Percentiles rank a stretch among this genome's conserved stretches.
These are phyloP conservation scores for Ips typographus DNA, from an alignment of 1,140 invertebrate species.

Conservation along the genomic window DNA sequence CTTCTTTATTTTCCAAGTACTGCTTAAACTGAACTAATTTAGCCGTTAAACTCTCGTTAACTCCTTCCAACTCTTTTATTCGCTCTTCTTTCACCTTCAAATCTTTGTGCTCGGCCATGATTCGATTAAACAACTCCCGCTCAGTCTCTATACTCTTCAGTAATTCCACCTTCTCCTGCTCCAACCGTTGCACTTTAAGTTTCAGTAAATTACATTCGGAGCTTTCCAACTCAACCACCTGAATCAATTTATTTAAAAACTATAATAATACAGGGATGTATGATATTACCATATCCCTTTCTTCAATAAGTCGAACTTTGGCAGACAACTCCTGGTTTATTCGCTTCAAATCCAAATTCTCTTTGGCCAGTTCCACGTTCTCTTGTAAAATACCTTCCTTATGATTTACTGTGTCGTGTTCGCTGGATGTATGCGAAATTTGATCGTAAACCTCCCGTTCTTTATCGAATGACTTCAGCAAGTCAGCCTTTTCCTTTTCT, in stretches of 20 bases:
- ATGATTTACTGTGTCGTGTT: conserved; percentile 15
- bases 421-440: conserved; percentile 24
- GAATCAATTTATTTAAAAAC: conserved; percentile 3
- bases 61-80: conserved; percentile 53
- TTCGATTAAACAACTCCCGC: conserved; percentile 35
- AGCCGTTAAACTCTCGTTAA: conserved; percentile 48
- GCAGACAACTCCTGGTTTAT: conserved; percentile 16
- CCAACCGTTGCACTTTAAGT: conserved; percentile 40
- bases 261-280: background rate
- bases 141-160: conserved; percentile 33
- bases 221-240: conserved; percentile 47
- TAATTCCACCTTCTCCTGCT: conserved; percentile 34
- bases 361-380: conserved; percentile 32
- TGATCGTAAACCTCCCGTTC: conserved; percentile 32
- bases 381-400: conserved; percentile 27
- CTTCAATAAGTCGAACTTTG: conserved; percentile 29
- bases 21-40: conserved; percentile 50
- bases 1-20: conserved; percentile 34
- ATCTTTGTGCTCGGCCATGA: conserved; percentile 31
- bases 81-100: conserved; percentile 44
- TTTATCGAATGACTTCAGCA: conserved; percentile 32
- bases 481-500: conserved; percentile 35
- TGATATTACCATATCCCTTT: conserved; percentile 22
- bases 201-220: conserved; percentile 39
- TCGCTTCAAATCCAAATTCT: conserved; percentile 27